Conservation (phyloP, 2,888 invertebrate genomes). For the Scelioninae gen. 1 region DNA sequence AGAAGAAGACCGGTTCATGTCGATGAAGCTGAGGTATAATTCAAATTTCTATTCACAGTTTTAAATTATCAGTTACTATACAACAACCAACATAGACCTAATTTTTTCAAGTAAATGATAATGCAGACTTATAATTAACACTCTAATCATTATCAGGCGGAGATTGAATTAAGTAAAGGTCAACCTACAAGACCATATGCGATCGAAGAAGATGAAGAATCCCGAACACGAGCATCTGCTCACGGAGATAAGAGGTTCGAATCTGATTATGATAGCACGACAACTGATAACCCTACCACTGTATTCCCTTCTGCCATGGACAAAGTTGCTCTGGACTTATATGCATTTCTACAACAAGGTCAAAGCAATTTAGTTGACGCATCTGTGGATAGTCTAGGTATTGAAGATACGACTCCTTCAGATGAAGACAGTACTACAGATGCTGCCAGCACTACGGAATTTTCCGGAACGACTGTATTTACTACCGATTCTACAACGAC, state of each 20-base stretch:
- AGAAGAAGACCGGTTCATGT: constrained; percentile 84
- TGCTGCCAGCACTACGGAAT: constrained; percentile 80
- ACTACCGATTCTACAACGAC: constrained; percentile 82
- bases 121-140: no score
- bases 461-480: constrained; percentile 80
- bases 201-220: constrained; percentile 69
- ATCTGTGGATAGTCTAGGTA: constrained; percentile 86
- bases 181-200: constrained; percentile 71
- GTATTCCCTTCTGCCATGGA: constrained; percentile 89
- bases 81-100: no score
- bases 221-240: constrained; percentile 23
- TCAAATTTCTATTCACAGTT: not conserved
- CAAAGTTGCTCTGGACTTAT: constrained; percentile 92
- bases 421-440: constrained; percentile 85
- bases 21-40: constrained; percentile 85
- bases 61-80: no score
- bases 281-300: constrained; percentile 87
- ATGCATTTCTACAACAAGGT: constrained; percentile 90
- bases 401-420: constrained; percentile 84
- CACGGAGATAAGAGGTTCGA: constrained; percentile 66
- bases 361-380: constrained; percentile 85
- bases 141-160: constrained; percentile 73
- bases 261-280: constrained; percentile 69
- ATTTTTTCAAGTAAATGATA: no score
- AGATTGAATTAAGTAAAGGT: constrained; percentile 77